These are phyloP conservation scores for Pristionchus exspectatus DNA, from an alignment of 2,888 invertebrate genomes.

Conservation along the genomic window DNA sequence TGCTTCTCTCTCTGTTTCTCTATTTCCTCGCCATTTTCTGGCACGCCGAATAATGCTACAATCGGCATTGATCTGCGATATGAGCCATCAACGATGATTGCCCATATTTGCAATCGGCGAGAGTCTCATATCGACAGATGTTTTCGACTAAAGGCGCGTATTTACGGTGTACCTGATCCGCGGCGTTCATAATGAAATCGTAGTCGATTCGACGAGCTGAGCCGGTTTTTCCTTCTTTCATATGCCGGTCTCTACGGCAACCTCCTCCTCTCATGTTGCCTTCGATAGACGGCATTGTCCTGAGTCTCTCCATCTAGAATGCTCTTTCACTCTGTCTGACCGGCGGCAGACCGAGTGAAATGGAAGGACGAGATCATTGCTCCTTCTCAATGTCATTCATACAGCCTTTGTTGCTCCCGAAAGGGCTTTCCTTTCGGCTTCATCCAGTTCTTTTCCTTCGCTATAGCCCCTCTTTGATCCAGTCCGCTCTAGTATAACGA, in stretches of 20 bases:
- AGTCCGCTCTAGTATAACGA: no score
- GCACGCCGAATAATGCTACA: no score
- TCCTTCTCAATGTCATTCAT: constrained; percentile 24
- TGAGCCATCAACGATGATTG: no score
- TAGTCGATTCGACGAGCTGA: not conserved
- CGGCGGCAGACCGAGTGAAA: no score
- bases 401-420: not conserved
- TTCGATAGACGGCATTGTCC: not conserved
- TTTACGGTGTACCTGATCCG: not conserved
- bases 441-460: not conserved
- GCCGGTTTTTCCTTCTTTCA: not conserved
- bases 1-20: not conserved
- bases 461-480: no score
- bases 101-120: not conserved
- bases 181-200: not conserved
- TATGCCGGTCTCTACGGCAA: no score
- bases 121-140: not conserved
- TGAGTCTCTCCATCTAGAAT: not conserved
- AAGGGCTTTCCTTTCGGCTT: not conserved
- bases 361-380: no score
- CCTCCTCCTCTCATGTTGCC: not conserved
- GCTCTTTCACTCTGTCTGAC: no score
- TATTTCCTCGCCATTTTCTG: no score
- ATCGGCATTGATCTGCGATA: no score
- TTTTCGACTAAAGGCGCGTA: not conserved